phyloP scores from a whole-genome alignment of 1,140 invertebrate species.

The Ostrea edulis region DNA sequence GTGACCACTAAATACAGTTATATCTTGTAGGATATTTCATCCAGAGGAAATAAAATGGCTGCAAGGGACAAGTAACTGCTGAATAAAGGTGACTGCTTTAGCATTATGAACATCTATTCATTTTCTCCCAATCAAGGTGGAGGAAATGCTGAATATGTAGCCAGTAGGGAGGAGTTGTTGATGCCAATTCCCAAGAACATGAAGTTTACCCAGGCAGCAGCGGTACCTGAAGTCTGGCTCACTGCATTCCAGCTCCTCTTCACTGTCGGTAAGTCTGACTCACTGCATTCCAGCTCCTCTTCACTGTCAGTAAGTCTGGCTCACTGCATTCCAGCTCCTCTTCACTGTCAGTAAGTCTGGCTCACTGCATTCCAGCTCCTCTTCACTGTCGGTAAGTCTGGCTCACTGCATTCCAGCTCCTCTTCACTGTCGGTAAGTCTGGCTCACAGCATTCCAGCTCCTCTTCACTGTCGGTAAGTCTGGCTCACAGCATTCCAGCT shows the following conservation, averaged over 20 bases:
- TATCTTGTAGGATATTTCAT: no score
- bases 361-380: constrained; percentile 78
- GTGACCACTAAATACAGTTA: no score
- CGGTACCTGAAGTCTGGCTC: constrained; percentile 79
- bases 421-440: background rate
- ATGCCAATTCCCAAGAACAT: constrained; percentile 71
- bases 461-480: background rate
- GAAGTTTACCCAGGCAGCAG: constrained; percentile 73
- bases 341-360: constrained; percentile 76
- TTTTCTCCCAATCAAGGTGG: constrained; percentile 67
- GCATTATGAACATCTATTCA: no score
- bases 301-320: constrained; percentile 77
- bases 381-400: constrained; percentile 68
- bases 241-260: constrained; percentile 78
- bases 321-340: constrained; percentile 78
- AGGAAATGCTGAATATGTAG: constrained; percentile 79
- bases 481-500: no score
- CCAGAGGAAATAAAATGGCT: no score
- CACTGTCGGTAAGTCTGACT: constrained; percentile 74
- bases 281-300: constrained; percentile 77
- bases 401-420: no score
- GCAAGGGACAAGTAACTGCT: no score
- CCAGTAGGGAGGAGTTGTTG: constrained; percentile 72
- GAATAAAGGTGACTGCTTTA: no score
- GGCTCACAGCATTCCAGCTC: background rate